A percentile compares a stretch with the other conserved stretches of the same genome.
These are phyloP conservation scores for Camponotus pennsylvanicus DNA, from an alignment of 1,140 invertebrate genomes.

Conservation along the genomic window DNA sequence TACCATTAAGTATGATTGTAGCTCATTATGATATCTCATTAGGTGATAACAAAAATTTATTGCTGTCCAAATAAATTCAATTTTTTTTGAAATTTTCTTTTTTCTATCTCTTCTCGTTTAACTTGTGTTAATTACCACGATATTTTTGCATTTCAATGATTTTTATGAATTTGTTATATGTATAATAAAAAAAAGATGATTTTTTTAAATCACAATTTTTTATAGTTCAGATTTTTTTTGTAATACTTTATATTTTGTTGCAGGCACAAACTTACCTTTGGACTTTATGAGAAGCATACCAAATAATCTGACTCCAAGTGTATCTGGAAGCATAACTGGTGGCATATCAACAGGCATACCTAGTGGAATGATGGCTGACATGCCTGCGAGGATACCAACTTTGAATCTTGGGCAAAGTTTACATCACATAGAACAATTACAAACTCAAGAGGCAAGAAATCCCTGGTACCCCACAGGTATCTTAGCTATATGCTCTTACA, in stretches of 20 bases:
- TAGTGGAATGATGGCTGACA: conserved; percentile 35
- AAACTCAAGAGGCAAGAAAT: conserved; percentile 54
- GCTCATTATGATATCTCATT: background rate
- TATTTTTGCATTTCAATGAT: background rate
- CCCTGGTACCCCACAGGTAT: conserved; percentile 71
- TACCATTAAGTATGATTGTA: conserved; percentile 46
- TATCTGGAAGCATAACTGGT: conserved; percentile 57
- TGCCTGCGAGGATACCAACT: conserved; percentile 70
- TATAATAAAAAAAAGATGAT: background rate
- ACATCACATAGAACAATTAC: conserved; percentile 63
- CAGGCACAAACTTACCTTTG: conserved; percentile 14
- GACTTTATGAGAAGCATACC: conserved; percentile 27
- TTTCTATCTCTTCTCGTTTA: background rate
- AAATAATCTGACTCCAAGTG: conserved; percentile 32
- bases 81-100: background rate
- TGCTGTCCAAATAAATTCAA: background rate
- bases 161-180: background rate
- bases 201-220: conserved; percentile 1
- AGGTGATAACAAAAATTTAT: background rate
- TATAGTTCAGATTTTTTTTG: too few relatives aligned
- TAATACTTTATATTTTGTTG: background rate
- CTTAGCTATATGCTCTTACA: conserved; percentile 38
- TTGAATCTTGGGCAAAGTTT: conserved; percentile 69
- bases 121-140: background rate
- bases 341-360: conserved; percentile 64